phyloP scores from a whole-genome alignment of 2,888 invertebrate genomes.

The Lepidochitona cinerea region DNA sequence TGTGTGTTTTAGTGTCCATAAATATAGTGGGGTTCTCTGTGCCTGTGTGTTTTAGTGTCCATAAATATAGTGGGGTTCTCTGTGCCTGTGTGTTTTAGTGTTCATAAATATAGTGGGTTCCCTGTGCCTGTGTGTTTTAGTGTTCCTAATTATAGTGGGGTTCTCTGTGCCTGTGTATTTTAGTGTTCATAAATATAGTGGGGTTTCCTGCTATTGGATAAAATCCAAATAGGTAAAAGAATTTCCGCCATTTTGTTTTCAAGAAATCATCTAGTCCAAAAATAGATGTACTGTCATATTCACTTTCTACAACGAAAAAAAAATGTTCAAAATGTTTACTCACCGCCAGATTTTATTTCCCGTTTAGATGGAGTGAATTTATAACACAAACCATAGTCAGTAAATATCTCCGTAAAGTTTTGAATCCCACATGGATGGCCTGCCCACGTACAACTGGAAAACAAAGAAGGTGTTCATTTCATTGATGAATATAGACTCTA shows the following conservation, averaged over 20 bases:
- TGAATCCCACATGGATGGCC: neutral
- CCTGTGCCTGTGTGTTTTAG: too few relatives aligned
- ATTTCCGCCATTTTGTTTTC: neutral
- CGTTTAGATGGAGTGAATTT: neutral
- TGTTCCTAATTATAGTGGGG: too few relatives aligned
- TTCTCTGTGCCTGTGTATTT: too few relatives aligned
- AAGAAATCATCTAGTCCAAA: neutral
- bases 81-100: too few relatives aligned
- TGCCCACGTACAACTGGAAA: conserved; percentile 4
- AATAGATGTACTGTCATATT: neutral
- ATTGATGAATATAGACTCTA: too few relatives aligned
- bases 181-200: neutral
- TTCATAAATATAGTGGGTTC: too few relatives aligned
- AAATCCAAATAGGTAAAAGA: neutral
- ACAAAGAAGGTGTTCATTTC: neutral
- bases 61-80: too few relatives aligned
- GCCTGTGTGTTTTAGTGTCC: too few relatives aligned
- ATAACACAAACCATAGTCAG: conserved; percentile 6
- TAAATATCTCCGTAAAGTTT: conserved; percentile 2
- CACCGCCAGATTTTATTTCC: conserved; percentile 1
- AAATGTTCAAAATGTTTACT: neutral
- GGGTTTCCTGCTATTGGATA: neutral
- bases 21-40: too few relatives aligned
- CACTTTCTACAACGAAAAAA: neutral
- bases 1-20: too few relatives aligned